phyloP scores from a whole-genome alignment of 2,113 vertebrate genomes.

The Xiphophorus couchianus region DNA sequence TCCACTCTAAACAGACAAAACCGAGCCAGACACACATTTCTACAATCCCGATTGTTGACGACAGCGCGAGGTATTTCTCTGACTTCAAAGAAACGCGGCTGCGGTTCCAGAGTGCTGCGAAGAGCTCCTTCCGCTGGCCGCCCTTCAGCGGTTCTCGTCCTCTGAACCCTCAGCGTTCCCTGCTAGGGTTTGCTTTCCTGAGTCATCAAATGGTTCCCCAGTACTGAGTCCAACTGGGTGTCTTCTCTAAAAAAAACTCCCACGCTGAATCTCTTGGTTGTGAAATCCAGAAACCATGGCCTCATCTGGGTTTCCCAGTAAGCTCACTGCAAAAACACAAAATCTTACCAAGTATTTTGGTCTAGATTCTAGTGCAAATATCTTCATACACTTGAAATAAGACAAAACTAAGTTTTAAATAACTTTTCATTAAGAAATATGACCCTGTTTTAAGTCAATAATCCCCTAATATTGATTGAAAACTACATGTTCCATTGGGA shows the following conservation, averaged over 20 bases:
- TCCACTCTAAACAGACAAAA: not conserved
- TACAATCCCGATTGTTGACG: not conserved
- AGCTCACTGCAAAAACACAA: too few relatives aligned
- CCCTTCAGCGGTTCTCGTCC: not conserved
- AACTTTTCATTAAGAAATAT: too few relatives aligned
- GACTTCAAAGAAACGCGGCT: not conserved
- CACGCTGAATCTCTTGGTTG: too few relatives aligned
- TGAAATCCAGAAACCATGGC: not conserved
- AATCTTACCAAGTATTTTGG: too few relatives aligned
- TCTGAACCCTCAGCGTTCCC: not conserved
- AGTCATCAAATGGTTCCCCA: not conserved
- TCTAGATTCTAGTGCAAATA: too few relatives aligned
- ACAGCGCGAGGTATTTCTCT: not conserved
- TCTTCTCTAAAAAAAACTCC: not conserved
- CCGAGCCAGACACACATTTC: not conserved
- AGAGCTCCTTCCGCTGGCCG: not conserved
- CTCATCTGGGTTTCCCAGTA: not conserved
- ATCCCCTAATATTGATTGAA: too few relatives aligned
- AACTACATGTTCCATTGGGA: too few relatives aligned
- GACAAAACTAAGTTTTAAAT: too few relatives aligned
- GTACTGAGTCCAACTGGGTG: not conserved
- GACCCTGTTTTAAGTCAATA: too few relatives aligned
- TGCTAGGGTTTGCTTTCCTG: not conserved
- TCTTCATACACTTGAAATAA: too few relatives aligned
- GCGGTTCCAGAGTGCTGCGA: not conserved